These are phyloP conservation scores for Rhysida immarginata DNA, from an alignment of 1,140 invertebrate species.

Conservation along the genomic window DNA sequence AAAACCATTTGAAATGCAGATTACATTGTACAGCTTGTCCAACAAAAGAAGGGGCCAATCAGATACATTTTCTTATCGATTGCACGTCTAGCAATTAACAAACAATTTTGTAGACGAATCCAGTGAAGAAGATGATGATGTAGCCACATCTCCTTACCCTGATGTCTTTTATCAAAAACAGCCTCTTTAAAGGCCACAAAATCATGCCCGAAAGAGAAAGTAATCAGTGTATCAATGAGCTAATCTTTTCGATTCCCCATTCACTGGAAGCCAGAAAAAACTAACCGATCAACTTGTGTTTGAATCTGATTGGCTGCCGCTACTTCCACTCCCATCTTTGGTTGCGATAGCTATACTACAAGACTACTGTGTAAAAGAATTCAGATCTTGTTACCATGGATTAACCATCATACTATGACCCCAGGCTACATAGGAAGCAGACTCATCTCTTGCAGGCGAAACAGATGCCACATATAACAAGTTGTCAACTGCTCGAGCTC, in stretches of 20 bases:
- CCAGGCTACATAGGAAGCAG: conserved; percentile 66
- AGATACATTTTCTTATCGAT: no score
- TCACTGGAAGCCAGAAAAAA: no score
- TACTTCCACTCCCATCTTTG: no score
- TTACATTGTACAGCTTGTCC: neutral
- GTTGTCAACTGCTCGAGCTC: conserved; percentile 70
- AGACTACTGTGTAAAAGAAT: no score
- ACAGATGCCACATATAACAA: conserved; percentile 42
- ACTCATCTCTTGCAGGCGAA: conserved; percentile 52
- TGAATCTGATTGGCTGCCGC: no score
- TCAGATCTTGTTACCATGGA: conserved; percentile 70
- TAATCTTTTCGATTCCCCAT: no score
- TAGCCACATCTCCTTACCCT: neutral
- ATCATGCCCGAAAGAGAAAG: neutral
- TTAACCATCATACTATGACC: conserved; percentile 70
- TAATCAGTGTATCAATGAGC: neutral
- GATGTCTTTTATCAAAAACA: neutral
- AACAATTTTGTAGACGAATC: neutral
- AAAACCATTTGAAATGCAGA: neutral
- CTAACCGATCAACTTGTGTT: no score
- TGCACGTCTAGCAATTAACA: neutral
- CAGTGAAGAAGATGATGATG: neutral
- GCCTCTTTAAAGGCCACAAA: no score
- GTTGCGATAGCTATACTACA: no score
- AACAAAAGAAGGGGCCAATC: neutral